Percentiles rank a stretch among this genome's conserved stretches.
Conservation (phyloP, 2,797 vertebrate species). For the Morus bassanus region DNA sequence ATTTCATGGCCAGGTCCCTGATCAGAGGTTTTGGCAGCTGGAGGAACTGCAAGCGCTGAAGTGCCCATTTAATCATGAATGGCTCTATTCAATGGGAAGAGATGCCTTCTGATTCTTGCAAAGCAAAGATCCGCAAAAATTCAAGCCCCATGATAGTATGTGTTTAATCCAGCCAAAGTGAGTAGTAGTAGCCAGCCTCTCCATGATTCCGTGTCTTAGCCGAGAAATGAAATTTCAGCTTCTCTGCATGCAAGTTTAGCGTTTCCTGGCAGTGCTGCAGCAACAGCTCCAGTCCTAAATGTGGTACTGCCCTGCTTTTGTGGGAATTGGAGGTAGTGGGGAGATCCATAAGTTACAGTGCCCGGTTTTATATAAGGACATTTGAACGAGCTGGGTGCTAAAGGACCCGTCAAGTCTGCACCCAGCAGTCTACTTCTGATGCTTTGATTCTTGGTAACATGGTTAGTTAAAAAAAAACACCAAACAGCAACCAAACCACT, state of each 20-base stretch:
- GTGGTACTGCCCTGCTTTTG: not conserved
- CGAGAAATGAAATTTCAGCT: not conserved
- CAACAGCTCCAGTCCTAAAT: not conserved
- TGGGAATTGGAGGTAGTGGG: not conserved
- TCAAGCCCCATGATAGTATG: not conserved
- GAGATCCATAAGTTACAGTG: not conserved
- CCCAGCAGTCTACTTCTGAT: not conserved
- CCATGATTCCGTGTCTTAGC: not conserved
- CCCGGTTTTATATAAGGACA: not conserved
- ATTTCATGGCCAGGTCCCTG: not conserved
- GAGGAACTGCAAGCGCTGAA: slow-evolving; percentile 46
- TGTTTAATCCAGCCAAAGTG: not conserved
- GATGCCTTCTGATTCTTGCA: not conserved
- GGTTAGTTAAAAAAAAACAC: not conserved
- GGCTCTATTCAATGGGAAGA: slow-evolving; percentile 25
- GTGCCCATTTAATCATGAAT: slow-evolving; percentile 39
- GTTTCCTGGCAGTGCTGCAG: not conserved
- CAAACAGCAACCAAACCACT: not conserved
- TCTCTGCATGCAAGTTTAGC: not conserved
- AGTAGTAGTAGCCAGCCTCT: not conserved
- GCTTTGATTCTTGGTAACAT: not conserved
- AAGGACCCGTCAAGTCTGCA: not conserved
- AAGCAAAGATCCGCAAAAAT: not conserved
- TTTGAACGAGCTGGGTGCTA: not conserved
- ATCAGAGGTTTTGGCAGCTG: slow-evolving; percentile 39